These are phyloP conservation scores for Drosophila takahashii DNA, from an alignment of 1,140 invertebrate genomes.

Conservation along the genomic window DNA sequence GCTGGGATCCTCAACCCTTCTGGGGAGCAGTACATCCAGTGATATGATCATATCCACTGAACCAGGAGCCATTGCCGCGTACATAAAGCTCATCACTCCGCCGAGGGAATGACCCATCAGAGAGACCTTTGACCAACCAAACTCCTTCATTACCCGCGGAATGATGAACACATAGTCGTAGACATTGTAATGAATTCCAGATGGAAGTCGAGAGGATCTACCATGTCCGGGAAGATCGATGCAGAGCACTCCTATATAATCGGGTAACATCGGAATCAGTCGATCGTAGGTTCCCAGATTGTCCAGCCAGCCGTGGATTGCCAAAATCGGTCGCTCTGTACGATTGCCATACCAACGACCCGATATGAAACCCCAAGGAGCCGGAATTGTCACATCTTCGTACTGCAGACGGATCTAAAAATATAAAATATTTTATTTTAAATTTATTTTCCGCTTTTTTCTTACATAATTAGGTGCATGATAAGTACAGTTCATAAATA, in stretches of 20 bases:
- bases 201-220: constrained; percentile 87
- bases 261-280: constrained; percentile 87
- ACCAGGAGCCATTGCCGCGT: constrained; percentile 86
- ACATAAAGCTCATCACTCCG: constrained; percentile 86
- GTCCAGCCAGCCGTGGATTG: constrained; percentile 91
- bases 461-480: no score
- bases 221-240: constrained; percentile 91
- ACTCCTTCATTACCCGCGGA: constrained; percentile 86
- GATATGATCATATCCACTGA: constrained; percentile 87
- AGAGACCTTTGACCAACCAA: constrained; percentile 89
- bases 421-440: not conserved
- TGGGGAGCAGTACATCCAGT: constrained; percentile 87
- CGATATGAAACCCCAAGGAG: constrained; percentile 88
- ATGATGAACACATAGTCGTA: constrained; percentile 86
- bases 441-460: not conserved
- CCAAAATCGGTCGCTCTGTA: constrained; percentile 87
- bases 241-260: constrained; percentile 87
- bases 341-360: constrained; percentile 89
- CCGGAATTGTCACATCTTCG: constrained; percentile 87
- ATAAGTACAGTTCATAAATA: not conserved
- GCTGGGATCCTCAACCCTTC: not conserved
- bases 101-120: constrained; percentile 90
- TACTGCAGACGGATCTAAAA: constrained; percentile 33
- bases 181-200: constrained; percentile 86
- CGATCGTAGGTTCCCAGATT: constrained; percentile 90